phyloP scores from a whole-genome alignment of 1,140 invertebrate genomes.

The Brachionus angularis region DNA sequence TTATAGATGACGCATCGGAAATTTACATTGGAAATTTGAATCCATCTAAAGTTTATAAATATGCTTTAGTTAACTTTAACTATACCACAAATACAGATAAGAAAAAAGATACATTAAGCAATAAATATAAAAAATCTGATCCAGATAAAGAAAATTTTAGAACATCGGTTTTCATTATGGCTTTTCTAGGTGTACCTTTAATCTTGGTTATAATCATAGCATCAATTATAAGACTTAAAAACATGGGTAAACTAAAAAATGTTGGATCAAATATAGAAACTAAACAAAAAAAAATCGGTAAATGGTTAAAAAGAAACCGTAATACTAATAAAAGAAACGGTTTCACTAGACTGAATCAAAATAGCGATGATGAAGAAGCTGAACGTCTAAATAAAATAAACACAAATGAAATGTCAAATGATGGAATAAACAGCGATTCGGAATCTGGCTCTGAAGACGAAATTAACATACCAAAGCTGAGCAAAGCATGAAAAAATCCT shows the following conservation, averaged over 20 bases:
- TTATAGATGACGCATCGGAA: constrained; percentile 17
- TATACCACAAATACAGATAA: constrained; percentile 3
- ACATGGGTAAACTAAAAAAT: constrained; percentile 33
- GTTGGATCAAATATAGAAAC: constrained; percentile 31
- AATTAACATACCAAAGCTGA: constrained; percentile 41
- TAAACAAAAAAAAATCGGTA: constrained; percentile 21
- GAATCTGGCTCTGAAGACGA: constrained; percentile 30
- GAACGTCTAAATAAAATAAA: constrained; percentile 31
- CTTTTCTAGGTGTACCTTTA: constrained; percentile 13
- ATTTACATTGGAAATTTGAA: constrained; percentile 37
- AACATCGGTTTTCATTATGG: constrained; percentile 41
- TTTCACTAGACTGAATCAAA: constrained; percentile 24
- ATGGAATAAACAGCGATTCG: background rate
- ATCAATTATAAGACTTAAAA: constrained; percentile 14
- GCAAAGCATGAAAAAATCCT: constrained; percentile 25
- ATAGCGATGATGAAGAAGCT: constrained; percentile 42
- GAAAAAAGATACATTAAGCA: background rate
- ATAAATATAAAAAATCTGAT: background rate
- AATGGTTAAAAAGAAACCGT: constrained; percentile 32
- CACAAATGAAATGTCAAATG: constrained; percentile 1
- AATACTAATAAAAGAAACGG: constrained; percentile 25
- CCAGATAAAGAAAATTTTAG: constrained; percentile 37
- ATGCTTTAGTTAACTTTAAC: constrained; percentile 26
- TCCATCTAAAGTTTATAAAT: constrained; percentile 38
- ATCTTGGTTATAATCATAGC: background rate